phyloP scores from a whole-genome alignment of 37 sponge, comb jelly and placozoan genomes.

The Halisarca cf. caerulea region DNA sequence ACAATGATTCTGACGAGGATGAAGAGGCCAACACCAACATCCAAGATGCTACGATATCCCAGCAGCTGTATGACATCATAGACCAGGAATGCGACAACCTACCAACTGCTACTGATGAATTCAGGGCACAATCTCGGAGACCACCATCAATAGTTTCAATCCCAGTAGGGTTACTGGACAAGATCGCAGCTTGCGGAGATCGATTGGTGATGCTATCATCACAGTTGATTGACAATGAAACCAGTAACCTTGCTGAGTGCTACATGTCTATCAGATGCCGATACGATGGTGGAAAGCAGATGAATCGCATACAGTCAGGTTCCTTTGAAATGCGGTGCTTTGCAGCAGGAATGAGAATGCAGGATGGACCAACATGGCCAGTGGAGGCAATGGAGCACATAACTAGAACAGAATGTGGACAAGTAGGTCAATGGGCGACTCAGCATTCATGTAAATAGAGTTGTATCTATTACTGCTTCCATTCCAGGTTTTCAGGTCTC shows the following conservation, averaged over 20 bases:
- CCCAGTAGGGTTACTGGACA: neutral
- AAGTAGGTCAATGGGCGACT: no score
- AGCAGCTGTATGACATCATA: neutral
- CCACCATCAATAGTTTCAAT: neutral
- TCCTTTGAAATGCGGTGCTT: conserved; percentile 22
- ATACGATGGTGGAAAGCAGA: conserved; percentile 34
- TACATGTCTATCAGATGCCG: conserved; percentile 17
- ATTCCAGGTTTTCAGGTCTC: no score
- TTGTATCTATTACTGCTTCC: no score
- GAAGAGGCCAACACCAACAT: no score
- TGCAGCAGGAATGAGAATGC: conserved; percentile 29
- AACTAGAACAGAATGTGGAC: neutral
- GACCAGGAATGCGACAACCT: neutral
- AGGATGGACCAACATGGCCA: conserved; percentile 23
- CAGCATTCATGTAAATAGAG: no score
- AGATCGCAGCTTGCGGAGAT: neutral
- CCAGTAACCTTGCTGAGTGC: conserved; percentile 37
- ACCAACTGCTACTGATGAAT: neutral
- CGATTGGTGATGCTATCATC: conserved; percentile 3
- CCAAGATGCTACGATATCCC: neutral
- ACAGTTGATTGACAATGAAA: conserved; percentile 29
- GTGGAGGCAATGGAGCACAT: neutral
- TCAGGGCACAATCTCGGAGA: neutral
- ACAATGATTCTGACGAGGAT: neutral
- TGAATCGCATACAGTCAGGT: conserved; percentile 17